phyloP scores from a whole-genome alignment of 2,113 vertebrate species.

The Phrynocephalus versicolor region DNA sequence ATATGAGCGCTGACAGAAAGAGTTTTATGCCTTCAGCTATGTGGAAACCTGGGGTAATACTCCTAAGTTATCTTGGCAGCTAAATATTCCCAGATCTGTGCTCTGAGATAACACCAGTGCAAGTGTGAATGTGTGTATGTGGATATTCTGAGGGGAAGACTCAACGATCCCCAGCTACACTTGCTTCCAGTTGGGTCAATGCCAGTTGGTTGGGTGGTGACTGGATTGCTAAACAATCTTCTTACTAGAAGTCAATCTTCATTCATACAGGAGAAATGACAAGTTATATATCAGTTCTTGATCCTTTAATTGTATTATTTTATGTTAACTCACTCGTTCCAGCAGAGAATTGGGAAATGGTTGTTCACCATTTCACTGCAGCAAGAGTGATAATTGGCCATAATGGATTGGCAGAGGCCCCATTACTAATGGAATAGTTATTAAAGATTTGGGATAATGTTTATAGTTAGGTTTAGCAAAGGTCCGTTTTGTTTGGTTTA shows the following conservation, averaged over 20 bases:
- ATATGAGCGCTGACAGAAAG: background rate
- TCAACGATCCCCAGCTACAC: background rate
- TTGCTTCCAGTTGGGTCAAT: background rate
- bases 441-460: background rate
- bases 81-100: background rate
- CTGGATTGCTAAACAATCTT: background rate
- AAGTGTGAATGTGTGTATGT: background rate
- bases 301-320: background rate
- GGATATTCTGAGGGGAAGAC: background rate
- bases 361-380: background rate
- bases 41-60: background rate
- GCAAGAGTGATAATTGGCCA: background rate
- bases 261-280: background rate
- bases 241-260: background rate
- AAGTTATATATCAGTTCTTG: background rate
- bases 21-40: background rate
- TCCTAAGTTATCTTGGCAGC: background rate
- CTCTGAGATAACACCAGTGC: background rate
- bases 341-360: background rate
- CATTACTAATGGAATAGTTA: background rate
- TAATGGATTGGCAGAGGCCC: background rate
- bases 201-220: background rate
- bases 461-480: background rate
- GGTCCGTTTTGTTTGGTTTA: background rate
- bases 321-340: background rate